A percentile compares a stretch with the other conserved stretches of the same genome.
Conservation (phyloP, 1,140 invertebrate genomes). For the Odontomachus brunneus region DNA sequence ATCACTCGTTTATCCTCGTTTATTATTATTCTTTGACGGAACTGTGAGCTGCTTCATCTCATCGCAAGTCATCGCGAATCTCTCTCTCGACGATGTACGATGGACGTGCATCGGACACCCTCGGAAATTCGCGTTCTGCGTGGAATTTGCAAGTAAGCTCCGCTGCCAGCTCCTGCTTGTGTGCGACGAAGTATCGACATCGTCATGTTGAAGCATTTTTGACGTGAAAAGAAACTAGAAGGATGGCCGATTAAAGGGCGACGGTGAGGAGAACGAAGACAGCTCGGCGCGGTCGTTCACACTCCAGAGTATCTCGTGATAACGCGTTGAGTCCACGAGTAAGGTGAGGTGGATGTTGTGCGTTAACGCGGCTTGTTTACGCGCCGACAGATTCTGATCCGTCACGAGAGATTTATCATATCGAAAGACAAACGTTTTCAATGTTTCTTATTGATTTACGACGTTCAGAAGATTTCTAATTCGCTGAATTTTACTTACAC, state of each 20-base stretch:
- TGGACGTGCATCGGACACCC: background rate
- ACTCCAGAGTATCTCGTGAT: background rate
- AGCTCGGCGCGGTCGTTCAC: background rate
- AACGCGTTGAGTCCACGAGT: background rate
- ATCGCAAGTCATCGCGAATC: background rate
- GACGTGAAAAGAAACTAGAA: background rate
- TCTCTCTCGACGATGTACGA: conserved; percentile 7
- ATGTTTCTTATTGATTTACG: no score
- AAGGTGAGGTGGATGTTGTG: conserved; percentile 20
- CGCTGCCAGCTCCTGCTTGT: background rate
- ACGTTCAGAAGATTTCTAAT: no score
- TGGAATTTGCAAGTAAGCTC: background rate
- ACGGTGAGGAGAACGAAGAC: background rate
- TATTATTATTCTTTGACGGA: background rate
- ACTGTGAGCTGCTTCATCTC: background rate
- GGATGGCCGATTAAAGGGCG: background rate
- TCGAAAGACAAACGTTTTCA: background rate
- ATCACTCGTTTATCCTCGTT: background rate
- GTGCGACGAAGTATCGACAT: conserved; percentile 17
- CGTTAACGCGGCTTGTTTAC: background rate
- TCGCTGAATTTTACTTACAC: no score
- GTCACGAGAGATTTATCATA: background rate
- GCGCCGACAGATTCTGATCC: background rate
- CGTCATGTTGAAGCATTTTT: background rate
- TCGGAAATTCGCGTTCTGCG: background rate